Conservation (phyloP, 2,797 vertebrate species). For the Sylvilagus floridanus region DNA sequence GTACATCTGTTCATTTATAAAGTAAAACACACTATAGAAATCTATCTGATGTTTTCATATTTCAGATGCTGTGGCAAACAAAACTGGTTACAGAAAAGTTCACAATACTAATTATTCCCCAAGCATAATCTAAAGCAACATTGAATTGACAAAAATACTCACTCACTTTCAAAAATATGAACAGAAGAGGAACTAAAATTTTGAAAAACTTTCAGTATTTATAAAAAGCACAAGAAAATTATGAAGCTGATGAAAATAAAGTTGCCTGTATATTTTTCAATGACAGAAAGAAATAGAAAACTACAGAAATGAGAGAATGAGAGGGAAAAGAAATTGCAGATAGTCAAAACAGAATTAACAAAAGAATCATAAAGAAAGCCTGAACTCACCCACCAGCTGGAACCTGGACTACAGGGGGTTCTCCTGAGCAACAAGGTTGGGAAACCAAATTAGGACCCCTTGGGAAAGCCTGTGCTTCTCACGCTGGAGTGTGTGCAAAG, state of each 20-base stretch:
- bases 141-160: not conserved
- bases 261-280: not conserved
- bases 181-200: slow-evolving; percentile 15
- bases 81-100: not conserved
- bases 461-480: not conserved
- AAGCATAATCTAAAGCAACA: not conserved
- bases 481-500: not conserved
- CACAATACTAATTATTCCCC: not conserved
- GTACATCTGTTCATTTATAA: slow-evolving; percentile 29
- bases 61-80: not conserved
- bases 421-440: not conserved
- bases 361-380: not conserved
- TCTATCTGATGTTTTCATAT: slow-evolving; percentile 3
- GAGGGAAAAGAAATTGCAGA: not conserved
- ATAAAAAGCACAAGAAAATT: not conserved
- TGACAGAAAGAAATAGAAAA: not conserved
- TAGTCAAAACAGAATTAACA: not conserved
- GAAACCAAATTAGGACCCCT: not conserved
- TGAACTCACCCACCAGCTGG: not conserved
- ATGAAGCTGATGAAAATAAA: not conserved
- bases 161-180: not conserved
- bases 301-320: not conserved
- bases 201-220: not conserved
- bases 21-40: not conserved
- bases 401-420: not conserved